Conservation (phyloP, 2,888 invertebrate species). For the Mechanitis messenoides region DNA sequence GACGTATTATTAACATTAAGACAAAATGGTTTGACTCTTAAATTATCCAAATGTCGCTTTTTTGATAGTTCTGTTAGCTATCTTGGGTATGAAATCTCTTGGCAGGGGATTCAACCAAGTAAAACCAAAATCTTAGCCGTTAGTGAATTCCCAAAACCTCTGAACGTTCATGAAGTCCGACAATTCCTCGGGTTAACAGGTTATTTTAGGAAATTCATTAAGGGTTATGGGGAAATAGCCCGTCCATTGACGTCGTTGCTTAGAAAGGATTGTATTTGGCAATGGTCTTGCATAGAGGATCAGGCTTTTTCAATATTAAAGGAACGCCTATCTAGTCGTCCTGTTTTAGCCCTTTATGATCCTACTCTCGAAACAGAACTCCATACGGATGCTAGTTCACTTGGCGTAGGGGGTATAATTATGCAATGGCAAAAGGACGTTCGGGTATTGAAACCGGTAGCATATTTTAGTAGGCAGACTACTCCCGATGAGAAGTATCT, state of each 20-base stretch:
- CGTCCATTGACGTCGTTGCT: no score
- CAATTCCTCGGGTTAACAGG: slow-evolving; percentile 31
- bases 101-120: slow-evolving; percentile 23
- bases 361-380: slow-evolving; percentile 34
- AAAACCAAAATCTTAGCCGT: slow-evolving; percentile 22
- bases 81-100: slow-evolving; percentile 30
- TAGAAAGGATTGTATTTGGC: no score
- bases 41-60: slow-evolving; percentile 27
- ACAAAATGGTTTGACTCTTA: slow-evolving; percentile 21
- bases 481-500: slow-evolving; percentile 26
- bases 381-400: slow-evolving; percentile 39
- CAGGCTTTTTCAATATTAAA: slow-evolving; percentile 13
- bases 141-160: slow-evolving; percentile 24
- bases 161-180: slow-evolving; percentile 27
- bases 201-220: slow-evolving; percentile 29
- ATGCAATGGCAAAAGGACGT: neutral
- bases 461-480: slow-evolving; percentile 33
- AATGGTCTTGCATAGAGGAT: no score
- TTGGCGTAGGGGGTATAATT: slow-evolving; percentile 34
- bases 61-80: slow-evolving; percentile 26
- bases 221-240: slow-evolving; percentile 12
- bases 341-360: slow-evolving; percentile 38
- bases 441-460: slow-evolving; percentile 26
- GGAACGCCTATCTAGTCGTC: slow-evolving; percentile 14
- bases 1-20: slow-evolving; percentile 19